Evolutionary conservation across 1,140 invertebrate species (phyloP).

Genomic region (Drosophila mojavensis): DNA sequence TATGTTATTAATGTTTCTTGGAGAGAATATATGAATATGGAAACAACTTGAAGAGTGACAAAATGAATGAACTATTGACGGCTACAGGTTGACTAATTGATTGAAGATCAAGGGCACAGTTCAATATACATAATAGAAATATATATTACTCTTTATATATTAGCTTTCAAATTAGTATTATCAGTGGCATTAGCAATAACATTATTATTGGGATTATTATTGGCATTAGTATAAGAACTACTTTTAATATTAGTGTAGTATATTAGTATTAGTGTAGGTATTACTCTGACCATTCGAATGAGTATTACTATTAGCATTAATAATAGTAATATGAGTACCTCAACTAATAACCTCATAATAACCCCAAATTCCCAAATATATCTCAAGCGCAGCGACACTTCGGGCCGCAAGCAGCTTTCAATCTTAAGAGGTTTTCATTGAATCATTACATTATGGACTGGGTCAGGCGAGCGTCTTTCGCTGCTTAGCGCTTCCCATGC

Average conservation of each 20-base stretch:
- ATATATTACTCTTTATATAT: too few species aligned
- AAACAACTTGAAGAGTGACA: not conserved
- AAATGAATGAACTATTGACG: not conserved
- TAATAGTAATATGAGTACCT: not conserved
- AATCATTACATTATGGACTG: slow-evolving; percentile 46
- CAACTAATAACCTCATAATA: not conserved
- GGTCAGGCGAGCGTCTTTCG: slow-evolving; percentile 24
- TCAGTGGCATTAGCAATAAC: too few species aligned
- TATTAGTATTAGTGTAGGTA: not conserved
- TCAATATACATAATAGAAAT: too few species aligned
- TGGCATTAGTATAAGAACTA: not conserved
- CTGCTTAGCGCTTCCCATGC: slow-evolving; percentile 7
- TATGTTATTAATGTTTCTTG: slow-evolving; percentile 9
- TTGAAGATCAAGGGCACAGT: too few species aligned
- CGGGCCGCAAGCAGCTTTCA: slow-evolving; percentile 19
- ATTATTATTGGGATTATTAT: not conserved
- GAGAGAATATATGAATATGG: not conserved
- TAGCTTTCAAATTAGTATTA: too few species aligned
- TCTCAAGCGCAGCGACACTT: not conserved
- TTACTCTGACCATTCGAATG: not conserved
- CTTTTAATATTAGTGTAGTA: not conserved
- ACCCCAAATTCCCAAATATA: slow-evolving; percentile 19
- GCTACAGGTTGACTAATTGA: not conserved
- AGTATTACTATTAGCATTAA: not conserved
- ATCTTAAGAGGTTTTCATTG: slow-evolving; percentile 36